Evolutionary conservation across 2,113 vertebrate species (phyloP).

Genomic region (Opisthocomus hoazin): DNA sequence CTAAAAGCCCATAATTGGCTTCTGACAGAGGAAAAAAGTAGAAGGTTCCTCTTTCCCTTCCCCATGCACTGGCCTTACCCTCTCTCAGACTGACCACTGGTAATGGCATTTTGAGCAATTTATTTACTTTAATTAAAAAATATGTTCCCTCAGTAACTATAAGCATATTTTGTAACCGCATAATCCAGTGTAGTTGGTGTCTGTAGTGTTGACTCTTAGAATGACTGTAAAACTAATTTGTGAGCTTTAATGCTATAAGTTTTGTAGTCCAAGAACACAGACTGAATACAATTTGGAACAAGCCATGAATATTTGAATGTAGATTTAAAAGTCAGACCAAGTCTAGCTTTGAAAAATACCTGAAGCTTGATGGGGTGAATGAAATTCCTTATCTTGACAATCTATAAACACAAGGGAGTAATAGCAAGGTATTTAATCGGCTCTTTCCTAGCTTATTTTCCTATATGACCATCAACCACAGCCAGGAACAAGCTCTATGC

Average conservation of each 20-base stretch:
- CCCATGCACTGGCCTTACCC: neutral
- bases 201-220: neutral
- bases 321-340: neutral
- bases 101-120: neutral
- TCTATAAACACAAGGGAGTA: neutral
- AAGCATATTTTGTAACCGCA: neutral
- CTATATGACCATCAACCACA: neutral
- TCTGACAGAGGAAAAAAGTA: neutral
- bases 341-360: neutral
- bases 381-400: neutral
- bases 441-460: neutral
- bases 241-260: neutral
- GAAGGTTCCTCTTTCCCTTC: neutral
- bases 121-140: neutral
- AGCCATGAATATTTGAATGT: neutral
- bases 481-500: neutral
- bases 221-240: neutral
- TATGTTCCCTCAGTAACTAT: neutral
- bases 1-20: neutral
- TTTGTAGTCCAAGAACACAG: neutral
- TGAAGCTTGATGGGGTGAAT: neutral
- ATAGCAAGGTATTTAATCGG: neutral
- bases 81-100: neutral
- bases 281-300: neutral
- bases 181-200: neutral